phyloP scores from a whole-genome alignment of 37 sponge, comb jelly and placozoan genomes.

The Eunapius fragilis region DNA sequence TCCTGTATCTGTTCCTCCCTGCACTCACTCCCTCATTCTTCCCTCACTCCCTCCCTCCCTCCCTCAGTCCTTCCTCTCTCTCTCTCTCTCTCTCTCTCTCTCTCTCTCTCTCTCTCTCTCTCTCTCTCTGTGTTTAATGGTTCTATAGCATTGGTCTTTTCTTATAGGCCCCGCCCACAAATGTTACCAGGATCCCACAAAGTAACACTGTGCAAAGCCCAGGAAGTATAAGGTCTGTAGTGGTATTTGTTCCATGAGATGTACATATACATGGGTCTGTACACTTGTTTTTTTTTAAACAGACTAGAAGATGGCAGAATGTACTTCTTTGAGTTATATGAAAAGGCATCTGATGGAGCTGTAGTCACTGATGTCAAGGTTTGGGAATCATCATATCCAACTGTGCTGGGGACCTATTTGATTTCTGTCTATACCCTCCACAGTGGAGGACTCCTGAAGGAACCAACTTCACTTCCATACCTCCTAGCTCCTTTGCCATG shows the following conservation, averaged over 20 bases:
- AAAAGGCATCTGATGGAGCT: constrained; percentile 48
- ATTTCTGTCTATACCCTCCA: neutral
- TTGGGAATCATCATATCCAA: neutral
- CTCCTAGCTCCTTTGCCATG: constrained; percentile 34
- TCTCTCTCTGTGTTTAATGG: constrained; percentile 1
- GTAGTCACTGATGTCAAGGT: constrained; percentile 23
- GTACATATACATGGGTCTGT: neutral
- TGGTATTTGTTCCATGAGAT: neutral
- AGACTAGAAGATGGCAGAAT: neutral
- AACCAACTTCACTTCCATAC: constrained; percentile 4
- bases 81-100: constrained; percentile 21
- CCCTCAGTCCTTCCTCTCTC: constrained; percentile 9
- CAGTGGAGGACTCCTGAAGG: constrained; percentile 59
- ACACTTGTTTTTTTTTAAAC: neutral
- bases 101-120: constrained; percentile 26
- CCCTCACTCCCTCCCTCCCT: too few relatives aligned
- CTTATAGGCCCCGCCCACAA: too few relatives aligned
- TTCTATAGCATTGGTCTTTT: too few relatives aligned
- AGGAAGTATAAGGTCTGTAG: too few relatives aligned
- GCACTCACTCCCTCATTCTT: too few relatives aligned
- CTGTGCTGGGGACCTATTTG: neutral
- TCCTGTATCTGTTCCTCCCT: too few relatives aligned
- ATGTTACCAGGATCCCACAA: too few relatives aligned
- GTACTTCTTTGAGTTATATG: constrained; percentile 57
- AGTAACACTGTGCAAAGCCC: too few relatives aligned